A percentile compares a stretch with the other conserved stretches of the same genome.
Evolutionary conservation across 2,797 vertebrate genomes (phyloP).

Genomic region (Rhabdomys pumilio): DNA sequence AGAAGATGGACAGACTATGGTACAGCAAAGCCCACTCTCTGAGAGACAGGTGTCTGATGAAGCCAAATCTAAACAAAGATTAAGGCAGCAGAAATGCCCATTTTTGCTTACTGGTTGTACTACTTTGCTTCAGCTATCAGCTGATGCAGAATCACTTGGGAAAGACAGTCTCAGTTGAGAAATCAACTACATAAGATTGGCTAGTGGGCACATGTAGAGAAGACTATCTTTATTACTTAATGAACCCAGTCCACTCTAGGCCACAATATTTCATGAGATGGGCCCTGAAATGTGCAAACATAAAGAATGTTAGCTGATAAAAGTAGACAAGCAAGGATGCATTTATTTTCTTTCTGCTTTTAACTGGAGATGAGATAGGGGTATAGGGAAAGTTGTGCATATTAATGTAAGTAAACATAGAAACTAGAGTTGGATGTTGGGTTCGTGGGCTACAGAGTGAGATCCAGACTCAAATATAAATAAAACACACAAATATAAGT

Average conservation of each 20-base stretch:
- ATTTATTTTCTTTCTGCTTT: neutral
- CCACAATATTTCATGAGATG: neutral
- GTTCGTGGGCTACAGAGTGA: neutral
- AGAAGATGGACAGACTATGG: neutral
- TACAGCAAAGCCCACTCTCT: neutral
- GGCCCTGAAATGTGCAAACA: neutral
- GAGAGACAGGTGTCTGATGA: neutral
- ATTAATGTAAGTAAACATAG: neutral
- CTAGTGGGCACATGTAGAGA: neutral
- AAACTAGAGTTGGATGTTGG: neutral
- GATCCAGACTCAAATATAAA: neutral
- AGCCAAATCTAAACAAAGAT: neutral
- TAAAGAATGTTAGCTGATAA: neutral
- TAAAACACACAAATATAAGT: neutral
- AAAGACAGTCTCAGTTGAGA: neutral
- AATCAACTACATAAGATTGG: neutral
- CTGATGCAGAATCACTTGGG: neutral
- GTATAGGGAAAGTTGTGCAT: neutral
- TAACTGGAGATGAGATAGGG: neutral
- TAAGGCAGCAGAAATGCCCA: neutral
- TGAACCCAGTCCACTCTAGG: neutral
- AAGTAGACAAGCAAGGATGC: neutral
- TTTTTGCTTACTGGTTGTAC: neutral
- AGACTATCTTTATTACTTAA: neutral
- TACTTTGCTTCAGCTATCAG: neutral